Evolutionary conservation across 1,140 invertebrate species (phyloP).

Genomic region (Macrobrachium nipponense): DNA sequence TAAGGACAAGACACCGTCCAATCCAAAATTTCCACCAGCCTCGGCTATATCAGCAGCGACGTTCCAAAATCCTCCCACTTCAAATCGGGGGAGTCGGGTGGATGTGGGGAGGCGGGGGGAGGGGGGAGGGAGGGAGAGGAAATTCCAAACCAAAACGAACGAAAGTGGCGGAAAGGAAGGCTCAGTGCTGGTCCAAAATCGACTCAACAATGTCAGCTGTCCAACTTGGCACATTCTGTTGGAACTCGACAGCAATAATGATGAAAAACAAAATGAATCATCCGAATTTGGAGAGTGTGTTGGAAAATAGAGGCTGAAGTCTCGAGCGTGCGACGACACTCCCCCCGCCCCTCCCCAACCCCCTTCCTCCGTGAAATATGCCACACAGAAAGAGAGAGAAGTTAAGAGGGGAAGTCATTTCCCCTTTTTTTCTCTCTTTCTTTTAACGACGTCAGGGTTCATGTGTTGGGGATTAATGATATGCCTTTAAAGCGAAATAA

Average conservation of each 20-base stretch:
- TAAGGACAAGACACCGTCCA: too few species aligned
- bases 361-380: not conserved
- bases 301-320: slow-evolving; percentile 41
- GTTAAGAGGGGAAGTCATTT: too few species aligned
- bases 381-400: too few species aligned
- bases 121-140: too few species aligned
- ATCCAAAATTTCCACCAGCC: too few species aligned
- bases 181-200: not conserved
- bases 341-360: too few species aligned
- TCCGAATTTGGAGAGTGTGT: slow-evolving; percentile 54
- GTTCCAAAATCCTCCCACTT: too few species aligned
- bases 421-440: too few species aligned
- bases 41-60: too few species aligned
- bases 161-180: not conserved
- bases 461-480: too few species aligned
- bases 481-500: too few species aligned
- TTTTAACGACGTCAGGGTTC: too few species aligned
- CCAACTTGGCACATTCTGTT: slow-evolving; percentile 57
- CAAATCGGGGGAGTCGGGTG: not conserved
- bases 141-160: not conserved
- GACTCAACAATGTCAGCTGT: slow-evolving; percentile 43
- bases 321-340: not conserved
- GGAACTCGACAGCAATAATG: slow-evolving; percentile 56
- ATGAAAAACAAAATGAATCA: slow-evolving; percentile 58
- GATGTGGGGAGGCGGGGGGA: not conserved